Conservation (phyloP, 2,888 invertebrate genomes). For the Drosophila nr. perissopoda region DNA sequence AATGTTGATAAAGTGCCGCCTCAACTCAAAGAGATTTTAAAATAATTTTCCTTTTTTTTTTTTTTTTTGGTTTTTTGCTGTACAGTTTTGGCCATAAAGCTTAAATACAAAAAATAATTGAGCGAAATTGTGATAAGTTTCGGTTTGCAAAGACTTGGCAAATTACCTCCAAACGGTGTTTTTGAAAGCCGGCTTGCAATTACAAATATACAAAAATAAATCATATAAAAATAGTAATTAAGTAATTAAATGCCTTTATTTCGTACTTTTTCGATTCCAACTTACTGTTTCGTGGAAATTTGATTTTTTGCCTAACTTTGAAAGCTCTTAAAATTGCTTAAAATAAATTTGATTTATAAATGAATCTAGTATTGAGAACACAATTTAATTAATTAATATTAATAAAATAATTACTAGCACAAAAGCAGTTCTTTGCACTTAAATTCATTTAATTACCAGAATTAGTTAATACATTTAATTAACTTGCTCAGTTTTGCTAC, state of each 20-base stretch:
- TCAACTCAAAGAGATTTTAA: conserved; percentile 67
- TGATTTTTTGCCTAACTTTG: too few relatives aligned
- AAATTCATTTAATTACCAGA: neutral
- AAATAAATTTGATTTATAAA: too few relatives aligned
- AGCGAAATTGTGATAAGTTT: conserved; percentile 8
- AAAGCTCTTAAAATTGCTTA: too few relatives aligned
- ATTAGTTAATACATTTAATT: neutral
- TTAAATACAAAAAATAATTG: conserved; percentile 1
- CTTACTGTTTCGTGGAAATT: too few relatives aligned
- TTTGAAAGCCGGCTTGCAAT: neutral
- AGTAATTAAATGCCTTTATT: neutral
- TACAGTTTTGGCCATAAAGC: conserved; percentile 31
- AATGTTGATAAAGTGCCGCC: conserved; percentile 68
- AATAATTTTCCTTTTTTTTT: conserved; percentile 29
- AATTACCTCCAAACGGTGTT: neutral
- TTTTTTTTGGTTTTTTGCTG: conserved; percentile 19
- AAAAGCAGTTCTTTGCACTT: neutral
- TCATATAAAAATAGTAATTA: neutral
- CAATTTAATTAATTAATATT: too few relatives aligned
- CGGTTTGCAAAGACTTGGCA: neutral
- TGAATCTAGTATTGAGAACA: too few relatives aligned
- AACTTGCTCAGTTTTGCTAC: neutral
- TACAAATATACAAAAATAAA: neutral
- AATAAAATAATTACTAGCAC: neutral
- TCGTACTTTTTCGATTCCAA: neutral